phyloP scores from a whole-genome alignment of 2,888 invertebrate genomes.

The Mesorhabditis spiculigera region DNA sequence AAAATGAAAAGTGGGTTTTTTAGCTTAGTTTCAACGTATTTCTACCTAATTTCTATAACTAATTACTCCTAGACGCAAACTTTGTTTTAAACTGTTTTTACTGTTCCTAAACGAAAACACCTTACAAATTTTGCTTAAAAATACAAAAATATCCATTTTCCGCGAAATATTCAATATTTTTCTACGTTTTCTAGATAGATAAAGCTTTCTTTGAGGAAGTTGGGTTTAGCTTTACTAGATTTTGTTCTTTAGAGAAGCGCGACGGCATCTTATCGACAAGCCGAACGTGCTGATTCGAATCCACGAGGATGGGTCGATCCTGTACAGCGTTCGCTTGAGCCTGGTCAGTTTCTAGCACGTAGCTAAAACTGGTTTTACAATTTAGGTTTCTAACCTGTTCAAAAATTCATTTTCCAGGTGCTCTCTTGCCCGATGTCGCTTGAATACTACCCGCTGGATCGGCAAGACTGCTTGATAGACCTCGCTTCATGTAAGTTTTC shows the following conservation, averaged over 20 bases:
- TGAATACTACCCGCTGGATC: constrained; percentile 90
- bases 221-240: background rate
- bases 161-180: too few species aligned
- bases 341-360: background rate
- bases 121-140: too few species aligned
- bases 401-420: constrained; percentile 62
- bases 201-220: too few species aligned
- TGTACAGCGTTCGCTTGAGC: constrained; percentile 39
- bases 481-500: constrained; percentile 77
- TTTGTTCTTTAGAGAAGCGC: constrained; percentile 70
- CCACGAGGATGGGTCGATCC: constrained; percentile 64
- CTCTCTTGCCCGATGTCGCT: constrained; percentile 96
- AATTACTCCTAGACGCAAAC: too few species aligned
- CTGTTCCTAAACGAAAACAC: too few species aligned
- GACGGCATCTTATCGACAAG: constrained; percentile 63
- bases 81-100: too few species aligned
- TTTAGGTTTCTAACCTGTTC: background rate
- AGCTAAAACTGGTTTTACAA: background rate
- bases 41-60: too few species aligned
- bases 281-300: constrained; percentile 86
- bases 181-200: too few species aligned
- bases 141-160: too few species aligned
- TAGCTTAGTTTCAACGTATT: too few species aligned
- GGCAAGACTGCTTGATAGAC: constrained; percentile 86
- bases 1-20: constrained; percentile 73